These are phyloP conservation scores for Mus spretus DNA, from an alignment of 2,797 vertebrate genomes.

Conservation along the genomic window DNA sequence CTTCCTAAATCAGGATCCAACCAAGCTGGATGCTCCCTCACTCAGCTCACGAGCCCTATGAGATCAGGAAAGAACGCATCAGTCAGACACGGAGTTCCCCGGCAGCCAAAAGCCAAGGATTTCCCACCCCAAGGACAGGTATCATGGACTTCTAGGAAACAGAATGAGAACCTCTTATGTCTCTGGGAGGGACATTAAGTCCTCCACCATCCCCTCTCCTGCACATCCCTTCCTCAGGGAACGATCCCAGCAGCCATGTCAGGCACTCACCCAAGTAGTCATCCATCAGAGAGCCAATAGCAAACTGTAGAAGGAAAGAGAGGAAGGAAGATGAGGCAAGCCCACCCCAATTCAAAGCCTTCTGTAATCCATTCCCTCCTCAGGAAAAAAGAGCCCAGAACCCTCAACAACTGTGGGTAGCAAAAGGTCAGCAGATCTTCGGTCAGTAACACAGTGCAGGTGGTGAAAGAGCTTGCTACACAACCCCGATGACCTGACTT, in stretches of 20 bases:
- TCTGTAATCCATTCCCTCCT: neutral
- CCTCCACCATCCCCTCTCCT: neutral
- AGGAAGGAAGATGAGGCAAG: neutral
- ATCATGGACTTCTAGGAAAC: neutral
- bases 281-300: constrained; percentile 98
- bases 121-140: neutral
- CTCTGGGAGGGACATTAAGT: neutral
- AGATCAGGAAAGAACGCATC: neutral
- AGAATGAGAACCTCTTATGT: neutral
- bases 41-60: constrained; percentile 87
- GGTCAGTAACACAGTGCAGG: neutral
- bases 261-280: constrained; percentile 94
- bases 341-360: neutral
- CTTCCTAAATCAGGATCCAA: neutral
- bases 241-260: neutral
- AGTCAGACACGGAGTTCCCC: neutral
- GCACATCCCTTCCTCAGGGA: neutral
- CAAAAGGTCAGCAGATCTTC: neutral
- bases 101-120: neutral
- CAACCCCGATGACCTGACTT: neutral
- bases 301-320: constrained; percentile 91
- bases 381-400: neutral
- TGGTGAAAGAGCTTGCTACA: neutral
- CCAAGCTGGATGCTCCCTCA: neutral
- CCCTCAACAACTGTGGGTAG: neutral